Evolutionary conservation across 2,797 vertebrate species (phyloP), one percentile per base, ranked within the genome.

Genomic region (Phalanger gymnotis): DNA sequence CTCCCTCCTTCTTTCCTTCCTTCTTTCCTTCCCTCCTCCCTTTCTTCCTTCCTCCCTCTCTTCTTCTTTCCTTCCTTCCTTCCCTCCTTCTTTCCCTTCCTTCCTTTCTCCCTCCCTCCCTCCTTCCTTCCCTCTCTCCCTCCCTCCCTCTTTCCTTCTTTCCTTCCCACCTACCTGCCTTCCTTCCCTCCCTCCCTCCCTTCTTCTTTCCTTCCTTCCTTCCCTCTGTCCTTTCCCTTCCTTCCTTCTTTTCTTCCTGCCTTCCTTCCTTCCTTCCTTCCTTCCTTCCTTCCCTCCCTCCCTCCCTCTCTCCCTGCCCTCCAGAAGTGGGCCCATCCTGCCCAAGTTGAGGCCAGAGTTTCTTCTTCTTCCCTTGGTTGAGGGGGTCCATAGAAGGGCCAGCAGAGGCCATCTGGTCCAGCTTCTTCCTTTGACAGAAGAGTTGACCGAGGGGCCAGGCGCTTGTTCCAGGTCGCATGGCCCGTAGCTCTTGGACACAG

Each of bases 11-110:
- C 81, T 22, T 22, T 10, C 87, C 13, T 30, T 10, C 11, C 13
- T 51, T 4, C 12, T 6, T 52, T 14, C 16, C 7, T 3, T 12
- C 1, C 10, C 0, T 11, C 3, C 6, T 13, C 14, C 10, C 25
- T 22, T 10, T 5, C 4, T 53, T 30, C 4, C 11, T 5, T 3
- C 40, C 34, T 19, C 13, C 31, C 10, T 16, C 5, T 10, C 10
- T 51, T 19, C 81, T 10, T n/a, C 34, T 22, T 4, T 14, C 6
- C 47, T 52, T 5, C 19, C 7, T 16, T 3, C 10, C 28, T 10
- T 12, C 27, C 90, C 2, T 34, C 25, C 25, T 4, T 28, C 2
- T 6, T 9, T 31, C 31, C 22, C 28, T 16, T 22, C 22, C 27
- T 0, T 4, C 27, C 51, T 2, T 10, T 9, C 22, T 31, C 19